Evolutionary conservation across 2,113 vertebrate genomes (phyloP), one percentile per base, ranked within the genome.

Genomic region (Tenebrosternarchus preto): DNA sequence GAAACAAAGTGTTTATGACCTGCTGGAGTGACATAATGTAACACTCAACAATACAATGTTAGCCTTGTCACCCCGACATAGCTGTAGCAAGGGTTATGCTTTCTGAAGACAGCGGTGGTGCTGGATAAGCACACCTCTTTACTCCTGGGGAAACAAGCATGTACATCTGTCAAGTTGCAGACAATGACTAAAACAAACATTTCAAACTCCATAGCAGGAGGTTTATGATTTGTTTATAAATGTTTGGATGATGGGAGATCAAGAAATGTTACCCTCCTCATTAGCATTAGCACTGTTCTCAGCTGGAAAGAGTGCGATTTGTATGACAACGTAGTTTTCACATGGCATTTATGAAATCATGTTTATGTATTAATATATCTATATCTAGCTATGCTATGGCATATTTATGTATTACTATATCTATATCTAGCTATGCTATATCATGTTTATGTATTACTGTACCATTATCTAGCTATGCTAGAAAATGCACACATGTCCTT

Each of bases 351-450:
- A 43, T 5, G 39, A 43, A 43, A 8, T 8, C 5, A 43, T 43
- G 11, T 43, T 3, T 9, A 43, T 4, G 39, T 5, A 7, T 8
- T 43, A 36, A 36, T 7, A 36, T 43, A 43, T 9, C 6, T 7
- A 9, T 43, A 43, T 9, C 6, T 43, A 9, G 39, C 39, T 12
- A 33, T 36, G n/a, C n/a, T n/a, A n/a, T n/a, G n/a, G n/a, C 55
- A 20, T 76, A 5, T 36, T 63, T 67, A 55, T 11, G 20, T 66
- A 24, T 56, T 36, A 56, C 6, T 61, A 33, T 55, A 77, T 78
- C n/a, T n/a, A n/a, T n/a, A n/a, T n/a, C n/a, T n/a, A n/a, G n/a
- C n/a, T n/a, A n/a, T n/a, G n/a, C n/a, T n/a, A n/a, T n/a, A n/a
- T n/a, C n/a, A n/a, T n/a, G n/a, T n/a, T n/a, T n/a, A n/a, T n/a